Conservation (phyloP, 2,113 vertebrate genomes). For the Paratilapia polleni region DNA sequence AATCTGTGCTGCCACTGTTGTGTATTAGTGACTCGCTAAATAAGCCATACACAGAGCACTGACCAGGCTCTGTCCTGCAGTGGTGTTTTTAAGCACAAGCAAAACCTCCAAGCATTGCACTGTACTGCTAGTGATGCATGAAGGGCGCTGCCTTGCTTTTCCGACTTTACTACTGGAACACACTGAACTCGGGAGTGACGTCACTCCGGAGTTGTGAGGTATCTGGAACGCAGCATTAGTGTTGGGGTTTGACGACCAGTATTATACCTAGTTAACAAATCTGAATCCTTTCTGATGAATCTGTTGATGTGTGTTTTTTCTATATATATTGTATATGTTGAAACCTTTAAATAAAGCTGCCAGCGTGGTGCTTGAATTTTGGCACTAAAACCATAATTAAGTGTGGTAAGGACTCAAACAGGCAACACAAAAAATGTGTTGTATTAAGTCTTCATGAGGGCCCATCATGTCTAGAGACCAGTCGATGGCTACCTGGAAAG, state of each 20-base stretch:
- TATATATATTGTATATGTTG: background rate
- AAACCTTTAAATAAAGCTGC: background rate
- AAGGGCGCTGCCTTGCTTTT: too few relatives aligned
- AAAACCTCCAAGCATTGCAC: too few relatives aligned
- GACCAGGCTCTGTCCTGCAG: too few relatives aligned
- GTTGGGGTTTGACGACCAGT: background rate
- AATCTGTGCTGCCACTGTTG: too few relatives aligned
- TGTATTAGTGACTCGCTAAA: too few relatives aligned
- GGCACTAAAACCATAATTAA: background rate
- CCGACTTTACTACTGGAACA: too few relatives aligned
- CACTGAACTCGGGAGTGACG: too few relatives aligned
- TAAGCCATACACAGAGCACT: too few relatives aligned
- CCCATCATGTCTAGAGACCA: background rate
- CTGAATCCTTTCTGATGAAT: background rate
- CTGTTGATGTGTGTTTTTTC: background rate
- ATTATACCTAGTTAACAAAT: background rate
- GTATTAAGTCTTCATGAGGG: constrained; percentile 30
- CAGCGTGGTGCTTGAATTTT: background rate
- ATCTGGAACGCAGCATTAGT: too few relatives aligned
- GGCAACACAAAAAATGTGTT: constrained; percentile 16
- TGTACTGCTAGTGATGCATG: too few relatives aligned
- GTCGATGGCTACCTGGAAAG: rapidly evolving
- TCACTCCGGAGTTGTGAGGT: too few relatives aligned
- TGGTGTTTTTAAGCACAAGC: too few relatives aligned
- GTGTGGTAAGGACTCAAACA: background rate